Conservation (phyloP, 2,888 invertebrate genomes). For the Chrysina gloriosa region DNA sequence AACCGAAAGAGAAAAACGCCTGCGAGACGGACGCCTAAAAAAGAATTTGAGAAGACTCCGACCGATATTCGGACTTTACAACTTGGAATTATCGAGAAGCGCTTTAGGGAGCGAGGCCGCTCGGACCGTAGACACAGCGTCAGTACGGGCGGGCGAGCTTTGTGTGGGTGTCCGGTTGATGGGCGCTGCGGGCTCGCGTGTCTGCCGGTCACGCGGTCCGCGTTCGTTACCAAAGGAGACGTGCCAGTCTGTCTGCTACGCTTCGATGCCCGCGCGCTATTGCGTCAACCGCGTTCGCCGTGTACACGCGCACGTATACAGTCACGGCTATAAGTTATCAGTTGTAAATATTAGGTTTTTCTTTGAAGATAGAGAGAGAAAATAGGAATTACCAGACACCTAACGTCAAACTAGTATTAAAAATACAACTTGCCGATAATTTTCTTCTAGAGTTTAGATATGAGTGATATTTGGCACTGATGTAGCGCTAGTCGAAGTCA, state of each 20-base stretch:
- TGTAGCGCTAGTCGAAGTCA: too few species aligned
- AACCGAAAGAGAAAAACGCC: neutral
- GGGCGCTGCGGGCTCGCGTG: constrained; percentile 42
- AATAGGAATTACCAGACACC: too few species aligned
- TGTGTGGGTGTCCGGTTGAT: constrained; percentile 42
- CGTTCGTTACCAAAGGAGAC: constrained; percentile 41
- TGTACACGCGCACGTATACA: constrained; percentile 23
- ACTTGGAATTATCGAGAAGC: neutral
- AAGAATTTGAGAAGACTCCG: neutral
- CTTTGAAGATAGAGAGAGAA: too few species aligned
- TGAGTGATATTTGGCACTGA: too few species aligned
- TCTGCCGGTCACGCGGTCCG: constrained; percentile 42
- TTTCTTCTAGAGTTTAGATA: too few species aligned
- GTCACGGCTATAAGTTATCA: too few species aligned
- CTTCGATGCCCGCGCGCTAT: constrained; percentile 41
- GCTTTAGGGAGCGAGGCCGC: neutral
- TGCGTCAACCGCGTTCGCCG: constrained; percentile 44
- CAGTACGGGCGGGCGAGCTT: constrained; percentile 28
- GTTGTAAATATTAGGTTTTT: too few species aligned
- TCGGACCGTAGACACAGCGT: neutral
- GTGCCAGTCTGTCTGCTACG: constrained; percentile 44
- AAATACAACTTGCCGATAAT: too few species aligned
- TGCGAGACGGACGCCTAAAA: neutral
- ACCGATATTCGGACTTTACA: neutral
- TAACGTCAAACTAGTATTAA: too few species aligned